A percentile compares a stretch with the other conserved stretches of the same genome.
Evolutionary conservation across 2,113 vertebrate genomes (phyloP).

Genomic region (Patagioenas fasciata): DNA sequence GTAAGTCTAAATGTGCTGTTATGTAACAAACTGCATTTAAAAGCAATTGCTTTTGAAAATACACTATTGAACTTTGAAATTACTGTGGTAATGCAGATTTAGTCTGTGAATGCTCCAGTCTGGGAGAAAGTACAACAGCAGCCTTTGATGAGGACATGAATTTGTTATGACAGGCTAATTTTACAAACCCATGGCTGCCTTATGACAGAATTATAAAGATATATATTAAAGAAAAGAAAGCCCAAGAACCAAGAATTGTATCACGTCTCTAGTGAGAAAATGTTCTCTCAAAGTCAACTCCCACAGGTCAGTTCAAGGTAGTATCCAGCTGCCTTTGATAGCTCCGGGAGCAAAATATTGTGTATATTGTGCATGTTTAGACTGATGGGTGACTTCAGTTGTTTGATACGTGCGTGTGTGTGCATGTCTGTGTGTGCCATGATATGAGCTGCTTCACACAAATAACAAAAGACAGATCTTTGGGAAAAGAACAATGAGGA

Average conservation of each 20-base stretch:
- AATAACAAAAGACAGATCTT: not conserved
- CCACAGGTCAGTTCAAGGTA: slow-evolving; percentile 33
- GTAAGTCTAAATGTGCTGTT: slow-evolving; percentile 42
- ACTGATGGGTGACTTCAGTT: not conserved
- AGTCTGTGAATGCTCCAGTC: slow-evolving; percentile 29
- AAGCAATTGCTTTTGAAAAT: slow-evolving; percentile 61
- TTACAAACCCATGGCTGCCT: slow-evolving; percentile 59
- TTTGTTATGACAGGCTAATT: slow-evolving; percentile 72
- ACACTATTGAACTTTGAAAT: slow-evolving; percentile 57
- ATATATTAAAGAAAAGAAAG: slow-evolving; percentile 16
- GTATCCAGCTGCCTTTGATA: not conserved
- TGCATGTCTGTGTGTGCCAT: not conserved
- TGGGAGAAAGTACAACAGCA: slow-evolving; percentile 47
- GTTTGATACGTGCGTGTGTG: not conserved
- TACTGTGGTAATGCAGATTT: slow-evolving; percentile 43
- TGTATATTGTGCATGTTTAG: not conserved
- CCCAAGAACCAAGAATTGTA: not conserved
- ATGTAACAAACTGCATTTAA: slow-evolving; percentile 51
- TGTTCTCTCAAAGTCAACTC: not conserved
- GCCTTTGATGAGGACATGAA: slow-evolving; percentile 68
- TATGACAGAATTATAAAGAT: slow-evolving; percentile 52
- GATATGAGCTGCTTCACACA: not conserved
- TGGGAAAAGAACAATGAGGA: not conserved
- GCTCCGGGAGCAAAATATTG: not conserved
- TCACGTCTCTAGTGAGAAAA: slow-evolving; percentile 11